Evolutionary conservation across 1,140 invertebrate species (phyloP), one percentile per base, ranked within the genome.

Genomic region (Patella vulgata): DNA sequence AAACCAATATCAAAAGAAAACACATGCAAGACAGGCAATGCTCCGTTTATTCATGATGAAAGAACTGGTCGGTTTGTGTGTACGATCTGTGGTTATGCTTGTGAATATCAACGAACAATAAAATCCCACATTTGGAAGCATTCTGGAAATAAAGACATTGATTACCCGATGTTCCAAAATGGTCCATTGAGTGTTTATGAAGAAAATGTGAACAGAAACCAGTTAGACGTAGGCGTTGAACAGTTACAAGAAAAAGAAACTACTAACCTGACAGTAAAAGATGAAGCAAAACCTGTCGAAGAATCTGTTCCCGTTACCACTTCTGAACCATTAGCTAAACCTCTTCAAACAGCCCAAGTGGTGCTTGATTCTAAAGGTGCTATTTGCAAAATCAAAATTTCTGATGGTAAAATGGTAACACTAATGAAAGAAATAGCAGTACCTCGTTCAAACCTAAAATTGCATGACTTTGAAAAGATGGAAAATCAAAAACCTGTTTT

Each of bases 121-220:
- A 84, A 84, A 74, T 79, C 82, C n/a, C 82, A 84, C 59, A 77
- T 82, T 42, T 84, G 82, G 82, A 84, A 82, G 66, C 82, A 84
- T 59, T 81, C 80, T 1, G 82, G 82, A 9, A 76, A 84, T 55
- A 71, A 81, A 48, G 68, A 82, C 31, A 72, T 84, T 9, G 74
- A 78, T 42, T 84, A 84, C 59, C 82, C 82, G 2, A 82, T 79
- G 68, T 83, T 83, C 73, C 79, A 80, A 63, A 82, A 82, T 74
- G 80, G 80, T 0, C 80, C 80, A 5, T 57, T 82, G 3, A 82
- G 80, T 66, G 69, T 82, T 44, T 81, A 81, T 63, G 80, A 82
- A 53, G 74, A 74, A 52, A 36, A 36, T 36, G 33, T 36, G 5
- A 36, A 36, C 14, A n/a, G n/a, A n/a, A n/a, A n/a, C n/a, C n/a